Conservation (phyloP, 2,888 invertebrate genomes). For the Muscina levida region DNA sequence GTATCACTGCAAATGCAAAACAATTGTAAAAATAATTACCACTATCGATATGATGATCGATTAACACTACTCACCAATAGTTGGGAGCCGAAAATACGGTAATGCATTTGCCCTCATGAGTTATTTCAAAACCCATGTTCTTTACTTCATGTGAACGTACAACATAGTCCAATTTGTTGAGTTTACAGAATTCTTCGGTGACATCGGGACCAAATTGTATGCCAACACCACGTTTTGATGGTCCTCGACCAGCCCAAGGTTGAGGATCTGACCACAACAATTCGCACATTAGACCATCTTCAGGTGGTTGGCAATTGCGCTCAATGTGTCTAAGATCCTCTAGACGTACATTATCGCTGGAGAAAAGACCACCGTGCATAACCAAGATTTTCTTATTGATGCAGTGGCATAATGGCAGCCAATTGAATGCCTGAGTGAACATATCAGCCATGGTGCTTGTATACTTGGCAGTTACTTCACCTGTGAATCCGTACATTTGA, state of each 20-base stretch:
- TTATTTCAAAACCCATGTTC: conserved; percentile 96
- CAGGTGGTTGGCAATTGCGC: conserved; percentile 97
- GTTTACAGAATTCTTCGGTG: conserved; percentile 90
- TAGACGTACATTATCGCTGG: conserved; percentile 94
- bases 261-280: conserved; percentile 99
- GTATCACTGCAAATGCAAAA: conserved; percentile 88
- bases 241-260: conserved; percentile 90
- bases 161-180: conserved; percentile 94
- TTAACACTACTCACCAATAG: conserved; percentile 89
- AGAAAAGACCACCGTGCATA: conserved; percentile 99
- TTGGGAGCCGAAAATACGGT: conserved; percentile 99
- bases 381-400: conserved; percentile 91
- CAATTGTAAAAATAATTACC: not conserved
- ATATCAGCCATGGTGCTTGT: conserved; percentile 96
- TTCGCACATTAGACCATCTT: conserved; percentile 99
- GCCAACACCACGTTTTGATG: conserved; percentile 98
- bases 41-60: not conserved
- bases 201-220: conserved; percentile 99
- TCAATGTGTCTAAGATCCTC: conserved; percentile 94
- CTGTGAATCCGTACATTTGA: conserved; percentile 99
- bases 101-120: conserved; percentile 97
- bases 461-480: conserved; percentile 98
- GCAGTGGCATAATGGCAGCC: conserved; percentile 97
- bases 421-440: conserved; percentile 99
- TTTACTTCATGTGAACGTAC: conserved; percentile 99